Evolutionary conservation across 1,140 invertebrate species (phyloP).

Genomic region (Thaumatotibia leucotreta): DNA sequence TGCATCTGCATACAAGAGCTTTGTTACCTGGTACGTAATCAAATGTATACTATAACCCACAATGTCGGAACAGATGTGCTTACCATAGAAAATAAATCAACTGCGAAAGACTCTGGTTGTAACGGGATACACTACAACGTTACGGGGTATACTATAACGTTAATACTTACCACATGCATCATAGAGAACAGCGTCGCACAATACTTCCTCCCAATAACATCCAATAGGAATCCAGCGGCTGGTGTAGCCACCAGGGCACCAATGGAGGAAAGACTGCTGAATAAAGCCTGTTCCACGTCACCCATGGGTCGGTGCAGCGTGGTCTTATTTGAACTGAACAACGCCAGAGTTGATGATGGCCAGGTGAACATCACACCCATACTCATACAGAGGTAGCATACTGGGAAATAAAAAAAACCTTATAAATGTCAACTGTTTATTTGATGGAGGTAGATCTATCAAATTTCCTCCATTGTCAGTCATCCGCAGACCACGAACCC

Average conservation of each 20-base stretch:
- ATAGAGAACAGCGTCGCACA: conserved; percentile 27
- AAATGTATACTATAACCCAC: no score
- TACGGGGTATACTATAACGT: not conserved
- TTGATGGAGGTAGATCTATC: not conserved
- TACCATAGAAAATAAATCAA: no score
- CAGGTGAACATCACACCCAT: conserved; percentile 34
- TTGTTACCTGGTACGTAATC: no score
- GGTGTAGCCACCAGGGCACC: conserved; percentile 36
- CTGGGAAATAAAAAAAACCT: conserved; percentile 16
- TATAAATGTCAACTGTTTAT: not conserved
- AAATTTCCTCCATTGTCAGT: no score
- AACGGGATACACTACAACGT: no score
- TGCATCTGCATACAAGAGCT: no score
- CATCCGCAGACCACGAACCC: no score
- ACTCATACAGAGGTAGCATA: conserved; percentile 29
- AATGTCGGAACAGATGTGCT: no score
- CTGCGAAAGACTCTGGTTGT: no score
- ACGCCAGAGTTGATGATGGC: conserved; percentile 37
- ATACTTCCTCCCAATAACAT: conserved; percentile 40
- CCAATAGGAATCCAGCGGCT: conserved; percentile 27
- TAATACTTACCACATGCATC: conserved; percentile 32
- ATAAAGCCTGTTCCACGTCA: conserved; percentile 30
- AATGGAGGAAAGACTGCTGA: conserved; percentile 40
- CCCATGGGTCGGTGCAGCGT: conserved; percentile 39
- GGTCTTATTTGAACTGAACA: conserved; percentile 44